Conservation (phyloP, 2,113 vertebrate genomes). For the Calyptomena viridis region DNA sequence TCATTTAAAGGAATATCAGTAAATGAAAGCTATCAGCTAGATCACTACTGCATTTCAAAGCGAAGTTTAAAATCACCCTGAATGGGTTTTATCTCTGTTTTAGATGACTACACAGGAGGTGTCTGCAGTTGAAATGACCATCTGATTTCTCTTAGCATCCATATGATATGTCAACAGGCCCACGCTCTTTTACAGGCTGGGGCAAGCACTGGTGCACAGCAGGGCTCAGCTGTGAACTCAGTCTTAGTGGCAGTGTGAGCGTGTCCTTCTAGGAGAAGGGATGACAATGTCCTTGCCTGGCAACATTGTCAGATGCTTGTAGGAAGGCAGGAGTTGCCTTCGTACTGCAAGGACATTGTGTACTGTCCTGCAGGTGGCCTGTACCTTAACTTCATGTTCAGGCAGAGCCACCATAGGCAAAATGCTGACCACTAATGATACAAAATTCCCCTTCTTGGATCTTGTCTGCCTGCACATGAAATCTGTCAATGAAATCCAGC, state of each 20-base stretch:
- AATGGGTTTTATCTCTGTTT: neutral
- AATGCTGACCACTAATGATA: neutral
- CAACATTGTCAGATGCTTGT: neutral
- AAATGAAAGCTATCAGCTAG: neutral
- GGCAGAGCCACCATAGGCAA: neutral
- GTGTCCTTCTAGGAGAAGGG: neutral
- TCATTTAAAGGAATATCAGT: neutral
- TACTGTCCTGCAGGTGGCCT: neutral
- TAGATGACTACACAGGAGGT: neutral
- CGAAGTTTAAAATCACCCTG: neutral
- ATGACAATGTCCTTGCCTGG: neutral
- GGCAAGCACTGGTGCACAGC: neutral
- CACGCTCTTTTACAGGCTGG: rapidly evolving
- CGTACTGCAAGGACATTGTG: neutral
- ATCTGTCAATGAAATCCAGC: neutral
- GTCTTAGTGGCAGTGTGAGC: neutral
- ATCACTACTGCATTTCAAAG: neutral
- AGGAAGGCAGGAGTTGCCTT: neutral
- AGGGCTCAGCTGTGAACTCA: neutral
- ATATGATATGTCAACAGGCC: rapidly evolving
- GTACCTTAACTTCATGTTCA: neutral
- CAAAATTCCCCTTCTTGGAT: neutral
- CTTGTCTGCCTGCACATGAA: neutral
- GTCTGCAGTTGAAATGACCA: neutral
- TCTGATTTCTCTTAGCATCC: neutral